Percentiles rank a stretch among this genome's conserved stretches.
These are phyloP conservation scores for Aphis gossypii DNA, from an alignment of 1,140 invertebrate genomes.

Conservation along the genomic window DNA sequence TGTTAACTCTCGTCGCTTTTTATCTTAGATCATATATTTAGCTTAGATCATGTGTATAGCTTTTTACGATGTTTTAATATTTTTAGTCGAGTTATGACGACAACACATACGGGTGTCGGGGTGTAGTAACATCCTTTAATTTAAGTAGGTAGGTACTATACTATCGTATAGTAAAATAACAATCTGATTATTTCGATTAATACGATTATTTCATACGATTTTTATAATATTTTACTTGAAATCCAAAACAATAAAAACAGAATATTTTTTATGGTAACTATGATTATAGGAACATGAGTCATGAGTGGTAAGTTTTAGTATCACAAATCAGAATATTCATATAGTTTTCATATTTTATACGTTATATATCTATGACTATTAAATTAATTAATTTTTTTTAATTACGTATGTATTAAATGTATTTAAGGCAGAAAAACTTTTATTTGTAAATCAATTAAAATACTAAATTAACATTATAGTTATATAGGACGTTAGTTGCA, in stretches of 20 bases:
- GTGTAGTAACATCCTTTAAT: too few species aligned
- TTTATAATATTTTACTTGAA: background rate
- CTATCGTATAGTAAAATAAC: too few species aligned
- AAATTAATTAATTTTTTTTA: background rate
- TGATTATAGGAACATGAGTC: background rate
- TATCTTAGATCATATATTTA: too few species aligned
- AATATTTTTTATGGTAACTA: background rate
- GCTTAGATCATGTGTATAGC: too few species aligned
- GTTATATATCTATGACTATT: background rate
- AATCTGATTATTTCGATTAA: too few species aligned
- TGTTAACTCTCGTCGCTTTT: too few species aligned
- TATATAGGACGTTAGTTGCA: background rate
- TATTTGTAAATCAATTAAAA: background rate
- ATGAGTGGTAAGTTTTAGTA: background rate
- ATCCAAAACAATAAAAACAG: background rate
- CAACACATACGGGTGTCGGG: too few species aligned
- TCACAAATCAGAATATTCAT: background rate
- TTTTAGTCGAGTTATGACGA: too few species aligned
- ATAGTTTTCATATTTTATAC: background rate
- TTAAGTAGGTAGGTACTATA: too few species aligned
- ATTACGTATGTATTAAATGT: background rate
- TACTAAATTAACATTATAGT: background rate
- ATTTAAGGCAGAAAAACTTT: background rate
- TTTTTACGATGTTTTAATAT: too few species aligned
- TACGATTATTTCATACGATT: background rate